Evolutionary conservation across 2,113 vertebrate genomes (phyloP), one percentile per base, ranked within the genome.

Genomic region (Phaethon lepturus): DNA sequence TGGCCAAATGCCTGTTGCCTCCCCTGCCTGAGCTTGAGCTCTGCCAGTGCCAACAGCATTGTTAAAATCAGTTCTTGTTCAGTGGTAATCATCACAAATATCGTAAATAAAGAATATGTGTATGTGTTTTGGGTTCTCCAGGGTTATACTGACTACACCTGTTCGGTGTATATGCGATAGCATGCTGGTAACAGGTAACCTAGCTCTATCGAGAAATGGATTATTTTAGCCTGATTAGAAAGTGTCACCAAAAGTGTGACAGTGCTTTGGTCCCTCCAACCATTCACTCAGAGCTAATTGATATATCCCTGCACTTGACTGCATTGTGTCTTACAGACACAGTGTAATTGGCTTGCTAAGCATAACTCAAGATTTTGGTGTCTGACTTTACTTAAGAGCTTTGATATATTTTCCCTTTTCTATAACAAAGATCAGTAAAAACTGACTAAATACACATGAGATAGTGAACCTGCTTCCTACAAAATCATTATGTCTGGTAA

Each of bases 101-200:
- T 44, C 4, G 52, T 17, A 58, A 69, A 47, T 23, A 40, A 63
- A 81, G 23, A 71, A 35, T 49, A 53, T 9, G 3, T 6, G 6
- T 29, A 53, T 42, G 33, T 13, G 0, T 13, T 82, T 68, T 29
- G 15, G 4, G 2, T 80, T 68, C 25, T 82, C 17, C 10, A n/a
- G 10, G 3, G 5, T 72, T 68, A 7, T 26, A 33, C 6, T 63
- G 9, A 35, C 49, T 35, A 29, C 9, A 45, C 7, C 5, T 86
- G 3, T 64, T 64, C 0, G 0, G 6, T 56, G 17, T 26, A 33
- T 29, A 40, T 47, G 12, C 1, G 2, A 24, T 15, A 71, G 4
- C 5, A 20, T 49, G 28, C 14, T 63, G 10, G 35, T 50, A 45
- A 58, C 8, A 59, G 12, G 7, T 25, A 86, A 74, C 4, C 2